Base-by-base conservation (phyloP, 53 echinoderm and acorn worm species). In the Zoroaster sp. region DNA sequence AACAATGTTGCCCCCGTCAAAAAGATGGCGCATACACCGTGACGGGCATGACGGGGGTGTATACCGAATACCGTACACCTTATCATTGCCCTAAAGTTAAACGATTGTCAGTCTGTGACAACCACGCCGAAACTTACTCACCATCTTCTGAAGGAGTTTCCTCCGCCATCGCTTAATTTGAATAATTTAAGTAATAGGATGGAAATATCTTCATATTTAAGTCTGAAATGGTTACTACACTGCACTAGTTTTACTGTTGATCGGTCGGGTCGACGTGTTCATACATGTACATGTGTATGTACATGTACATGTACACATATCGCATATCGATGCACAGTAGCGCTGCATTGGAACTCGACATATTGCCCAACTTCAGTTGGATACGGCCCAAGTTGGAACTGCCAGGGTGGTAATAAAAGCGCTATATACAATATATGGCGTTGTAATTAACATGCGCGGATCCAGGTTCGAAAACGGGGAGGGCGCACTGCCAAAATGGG, bases 141-240 rank as follows among this genome's bases (percentile, higher is more conserved):
- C 76, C 76, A 28, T 76, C 76, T 28, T 45, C 76, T 43, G 30
- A 20, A 15, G 31, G 76, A 17, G 47, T 76, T 76, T 76, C 76
- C 32, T 76, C 52, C 8, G 51, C 51, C 76, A 59, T 59, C 63
- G 63, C 63, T 59, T 25, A 59, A 28, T 59, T 59, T 59, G 28
- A 28, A 59, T 28, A n/a, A n/a, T 59, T 28, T 1, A 28, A 21
- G 23, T 28, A 59, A 28, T 59, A 25, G 7, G 4, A 59, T 59
- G 11, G 9, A 8, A 21, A n/a, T 28, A 59, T 25, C 63, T 59
- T 59, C 28, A 59, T 44, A 0, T 44, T 44, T 44, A 25, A 23
- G 28, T 11, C 59, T 9, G 10, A 1, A 25, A 59, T 9, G 59
- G 10, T 23, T n/a, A 20, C 6, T 20, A 53, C n/a, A n/a, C n/a